Conservation (phyloP, 2,113 vertebrate genomes). For the Puffinus mauretanicus region DNA sequence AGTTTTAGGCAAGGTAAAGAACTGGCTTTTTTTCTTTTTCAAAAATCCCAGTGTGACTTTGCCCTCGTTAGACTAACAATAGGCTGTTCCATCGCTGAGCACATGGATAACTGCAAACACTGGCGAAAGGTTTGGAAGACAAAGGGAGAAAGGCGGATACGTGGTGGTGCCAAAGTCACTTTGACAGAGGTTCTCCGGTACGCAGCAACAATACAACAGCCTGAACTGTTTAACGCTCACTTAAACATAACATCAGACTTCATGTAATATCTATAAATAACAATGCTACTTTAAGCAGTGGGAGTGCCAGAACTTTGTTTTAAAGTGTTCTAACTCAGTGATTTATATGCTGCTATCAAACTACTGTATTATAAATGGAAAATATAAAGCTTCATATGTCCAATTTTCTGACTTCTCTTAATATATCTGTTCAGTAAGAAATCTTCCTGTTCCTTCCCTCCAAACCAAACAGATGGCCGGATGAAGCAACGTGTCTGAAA, state of each 20-base stretch:
- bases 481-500: slow-evolving; percentile 33
- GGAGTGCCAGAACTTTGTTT: slow-evolving; percentile 56
- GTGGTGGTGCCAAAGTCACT: neutral
- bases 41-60: slow-evolving; percentile 51
- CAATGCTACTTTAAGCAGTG: slow-evolving; percentile 44
- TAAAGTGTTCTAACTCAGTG: slow-evolving; percentile 24
- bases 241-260: slow-evolving; percentile 68
- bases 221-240: slow-evolving; percentile 65
- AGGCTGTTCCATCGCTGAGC: slow-evolving; percentile 44
- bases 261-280: slow-evolving; percentile 70
- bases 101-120: slow-evolving; percentile 62
- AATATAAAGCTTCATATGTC: neutral
- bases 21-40: neutral
- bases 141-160: slow-evolving; percentile 41
- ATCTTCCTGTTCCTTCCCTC: slow-evolving; percentile 17
- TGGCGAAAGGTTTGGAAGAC: slow-evolving; percentile 9
- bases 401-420: slow-evolving; percentile 31
- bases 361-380: slow-evolving; percentile 48
- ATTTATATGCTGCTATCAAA: slow-evolving; percentile 50
- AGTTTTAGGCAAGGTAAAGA: slow-evolving; percentile 39
- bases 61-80: slow-evolving; percentile 56
- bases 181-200: slow-evolving; percentile 53
- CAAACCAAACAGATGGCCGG: slow-evolving; percentile 65
- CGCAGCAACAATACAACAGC: slow-evolving; percentile 62
- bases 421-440: neutral